These are phyloP conservation scores for Leptinotarsa defecta DNA, from an alignment of 1,140 invertebrate genomes.

Conservation along the genomic window DNA sequence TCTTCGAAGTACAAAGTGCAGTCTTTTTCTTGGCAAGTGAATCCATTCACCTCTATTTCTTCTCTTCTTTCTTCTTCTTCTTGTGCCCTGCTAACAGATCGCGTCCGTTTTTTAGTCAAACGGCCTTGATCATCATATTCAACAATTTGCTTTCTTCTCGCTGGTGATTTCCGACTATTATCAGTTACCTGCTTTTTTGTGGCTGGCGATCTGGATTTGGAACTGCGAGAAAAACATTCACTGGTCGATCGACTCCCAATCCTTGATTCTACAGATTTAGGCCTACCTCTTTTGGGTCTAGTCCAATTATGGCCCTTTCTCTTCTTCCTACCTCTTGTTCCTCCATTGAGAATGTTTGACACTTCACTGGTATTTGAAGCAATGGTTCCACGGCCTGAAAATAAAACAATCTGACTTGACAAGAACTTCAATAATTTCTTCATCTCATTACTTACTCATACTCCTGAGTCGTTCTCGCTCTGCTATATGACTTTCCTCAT, in stretches of 20 bases:
- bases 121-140: conserved; percentile 9
- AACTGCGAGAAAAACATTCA: background rate
- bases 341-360: background rate
- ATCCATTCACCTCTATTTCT: background rate
- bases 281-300: conserved; percentile 3
- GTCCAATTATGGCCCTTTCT: conserved; percentile 15
- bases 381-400: conserved; percentile 12
- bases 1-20: conserved; percentile 18
- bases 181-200: background rate
- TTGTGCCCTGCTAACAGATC: conserved; percentile 18
- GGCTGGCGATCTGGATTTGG: background rate
- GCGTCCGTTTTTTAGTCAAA: background rate
- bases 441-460: conserved; percentile 12
- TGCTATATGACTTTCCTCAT: background rate
- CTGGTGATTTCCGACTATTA: background rate
- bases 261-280: background rate
- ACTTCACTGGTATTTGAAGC: conserved; percentile 1
- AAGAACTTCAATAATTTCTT: background rate
- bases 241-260: background rate
- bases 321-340: background rate
- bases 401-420: background rate
- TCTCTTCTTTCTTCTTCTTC: conserved; percentile 1
- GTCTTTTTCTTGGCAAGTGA: conserved; percentile 6
- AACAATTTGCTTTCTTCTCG: background rate
- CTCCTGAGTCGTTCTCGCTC: conserved; percentile 8